Conservation (phyloP, 2,113 vertebrate genomes). For the Chionomys nivalis region DNA sequence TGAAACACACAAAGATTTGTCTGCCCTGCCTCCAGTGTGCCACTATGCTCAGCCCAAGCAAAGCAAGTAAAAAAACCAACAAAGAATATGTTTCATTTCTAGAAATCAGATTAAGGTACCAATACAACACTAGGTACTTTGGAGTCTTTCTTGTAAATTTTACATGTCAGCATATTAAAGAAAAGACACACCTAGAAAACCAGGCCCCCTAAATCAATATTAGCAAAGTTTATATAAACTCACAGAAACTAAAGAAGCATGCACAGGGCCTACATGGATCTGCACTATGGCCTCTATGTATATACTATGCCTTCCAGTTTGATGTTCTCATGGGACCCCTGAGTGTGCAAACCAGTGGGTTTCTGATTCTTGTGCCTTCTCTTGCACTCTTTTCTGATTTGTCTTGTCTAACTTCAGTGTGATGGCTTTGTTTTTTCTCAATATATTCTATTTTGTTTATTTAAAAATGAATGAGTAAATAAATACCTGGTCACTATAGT, state of each 20-base stretch:
- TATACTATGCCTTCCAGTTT: too few species aligned
- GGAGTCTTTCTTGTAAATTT: constrained; percentile 21
- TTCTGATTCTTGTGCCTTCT: not conserved
- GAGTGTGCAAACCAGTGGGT: not conserved
- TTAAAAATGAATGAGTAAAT: not conserved
- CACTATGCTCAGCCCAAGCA: not conserved
- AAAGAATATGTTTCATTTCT: not conserved
- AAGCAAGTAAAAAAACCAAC: not conserved
- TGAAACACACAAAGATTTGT: not conserved
- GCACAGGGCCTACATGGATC: not conserved
- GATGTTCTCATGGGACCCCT: too few species aligned
- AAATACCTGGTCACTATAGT: not conserved
- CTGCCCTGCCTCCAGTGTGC: not conserved
- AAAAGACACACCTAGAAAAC: not conserved
- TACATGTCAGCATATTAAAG: constrained; percentile 7
- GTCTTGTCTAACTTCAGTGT: not conserved
- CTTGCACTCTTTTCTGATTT: not conserved
- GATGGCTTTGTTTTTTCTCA: not conserved
- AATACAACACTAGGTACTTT: not conserved
- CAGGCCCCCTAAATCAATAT: not conserved
- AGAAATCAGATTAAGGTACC: not conserved
- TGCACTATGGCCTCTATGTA: too few species aligned
- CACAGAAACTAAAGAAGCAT: not conserved
- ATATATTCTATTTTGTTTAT: not conserved
- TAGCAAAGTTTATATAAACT: not conserved